Conservation (phyloP, 2,888 invertebrate species). For the Hedychridium roseum region DNA sequence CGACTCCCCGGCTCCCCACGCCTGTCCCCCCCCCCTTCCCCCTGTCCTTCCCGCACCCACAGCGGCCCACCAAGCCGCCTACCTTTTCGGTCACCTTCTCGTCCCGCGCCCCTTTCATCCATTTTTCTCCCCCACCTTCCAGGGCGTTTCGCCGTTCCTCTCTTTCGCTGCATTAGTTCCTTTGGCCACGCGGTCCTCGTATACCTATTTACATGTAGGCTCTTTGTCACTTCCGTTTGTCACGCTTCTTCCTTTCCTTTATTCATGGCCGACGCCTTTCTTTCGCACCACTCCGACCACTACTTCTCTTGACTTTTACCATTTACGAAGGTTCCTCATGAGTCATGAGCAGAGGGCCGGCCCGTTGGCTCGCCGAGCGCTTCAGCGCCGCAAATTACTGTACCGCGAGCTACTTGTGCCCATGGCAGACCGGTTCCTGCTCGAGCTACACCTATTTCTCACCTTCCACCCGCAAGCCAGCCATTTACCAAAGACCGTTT, state of each 20-base stretch:
- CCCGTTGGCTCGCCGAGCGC: no score
- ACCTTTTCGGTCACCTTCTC: constrained; percentile 23
- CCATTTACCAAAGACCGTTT: no score
- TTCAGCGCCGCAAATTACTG: constrained; percentile 34
- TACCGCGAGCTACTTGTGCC: constrained; percentile 32
- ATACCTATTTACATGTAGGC: no score
- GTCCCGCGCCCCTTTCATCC: neutral
- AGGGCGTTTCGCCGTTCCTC: no score
- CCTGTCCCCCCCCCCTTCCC: neutral
- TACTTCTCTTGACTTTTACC: constrained; percentile 3
- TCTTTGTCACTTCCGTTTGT: no score
- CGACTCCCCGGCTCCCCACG: neutral
- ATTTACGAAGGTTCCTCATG: neutral
- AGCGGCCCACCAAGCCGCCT: constrained; percentile 17
- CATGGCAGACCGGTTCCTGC: no score
- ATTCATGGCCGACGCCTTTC: no score
- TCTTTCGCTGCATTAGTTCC: constrained; percentile 7
- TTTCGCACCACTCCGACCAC: constrained; percentile 8
- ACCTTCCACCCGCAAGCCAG: no score
- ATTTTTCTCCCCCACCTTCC: constrained; percentile 2
- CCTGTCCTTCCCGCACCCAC: constrained; percentile 12
- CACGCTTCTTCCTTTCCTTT: no score
- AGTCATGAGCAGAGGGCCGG: constrained; percentile 12
- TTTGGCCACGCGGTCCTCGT: constrained; percentile 6
- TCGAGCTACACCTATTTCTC: no score